Evolutionary conservation across 35 echinoderm and acorn worm genomes (phyloP).

Genomic region (Ophioderma brevispina): DNA sequence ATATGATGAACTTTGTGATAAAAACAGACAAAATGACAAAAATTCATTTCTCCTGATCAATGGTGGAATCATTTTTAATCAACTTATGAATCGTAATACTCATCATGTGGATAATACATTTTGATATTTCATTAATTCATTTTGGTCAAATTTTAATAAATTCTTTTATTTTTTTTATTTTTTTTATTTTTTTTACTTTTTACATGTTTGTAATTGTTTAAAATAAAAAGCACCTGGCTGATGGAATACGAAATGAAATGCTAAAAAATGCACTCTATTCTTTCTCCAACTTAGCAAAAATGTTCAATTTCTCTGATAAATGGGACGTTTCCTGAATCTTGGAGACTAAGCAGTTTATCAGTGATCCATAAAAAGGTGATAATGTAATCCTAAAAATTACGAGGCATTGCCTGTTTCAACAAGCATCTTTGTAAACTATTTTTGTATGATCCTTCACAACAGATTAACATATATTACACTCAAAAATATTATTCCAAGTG

Average conservation of each 20-base stretch:
- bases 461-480: neutral
- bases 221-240: neutral
- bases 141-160: neutral
- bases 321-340: neutral
- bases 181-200: neutral
- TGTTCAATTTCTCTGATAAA: neutral
- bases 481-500: neutral
- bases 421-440: neutral
- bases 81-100: neutral
- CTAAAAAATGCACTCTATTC: neutral
- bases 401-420: neutral
- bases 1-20: neutral
- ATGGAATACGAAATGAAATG: neutral
- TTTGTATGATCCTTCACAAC: constrained; percentile 9
- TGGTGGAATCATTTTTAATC: neutral
- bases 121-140: neutral
- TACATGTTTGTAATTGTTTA: neutral
- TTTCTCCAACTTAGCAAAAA: neutral
- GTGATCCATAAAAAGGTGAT: constrained; percentile 1
- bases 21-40: neutral
- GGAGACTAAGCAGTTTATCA: neutral
- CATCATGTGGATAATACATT: neutral
- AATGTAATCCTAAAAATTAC: neutral
- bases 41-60: neutral
- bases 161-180: neutral